Percentiles rank a stretch among this genome's conserved stretches.
Evolutionary conservation across 2,888 invertebrate genomes (phyloP).

Genomic region (Dyspetes luteomarginatus): DNA sequence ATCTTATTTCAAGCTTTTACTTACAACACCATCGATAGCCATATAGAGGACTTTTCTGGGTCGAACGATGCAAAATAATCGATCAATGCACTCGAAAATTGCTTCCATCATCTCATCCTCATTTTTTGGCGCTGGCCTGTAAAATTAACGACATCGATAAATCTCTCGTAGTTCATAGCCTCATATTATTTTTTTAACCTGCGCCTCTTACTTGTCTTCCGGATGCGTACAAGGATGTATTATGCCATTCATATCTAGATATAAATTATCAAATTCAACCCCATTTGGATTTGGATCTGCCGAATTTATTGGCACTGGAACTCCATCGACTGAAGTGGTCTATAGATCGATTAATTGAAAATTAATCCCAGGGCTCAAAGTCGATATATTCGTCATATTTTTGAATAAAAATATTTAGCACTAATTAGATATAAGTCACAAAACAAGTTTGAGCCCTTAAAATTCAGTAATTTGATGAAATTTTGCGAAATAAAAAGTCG

Average conservation of each 20-base stretch:
- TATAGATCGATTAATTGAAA: too few relatives aligned
- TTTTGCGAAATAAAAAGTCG: too few relatives aligned
- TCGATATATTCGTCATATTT: too few relatives aligned
- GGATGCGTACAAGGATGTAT: constrained; percentile 99
- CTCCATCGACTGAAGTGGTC: constrained; percentile 86
- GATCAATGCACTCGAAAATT: constrained; percentile 99
- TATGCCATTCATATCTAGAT: constrained; percentile 99
- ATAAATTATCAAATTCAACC: constrained; percentile 98
- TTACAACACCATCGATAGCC: constrained; percentile 99
- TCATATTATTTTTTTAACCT: not conserved
- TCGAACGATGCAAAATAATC: constrained; percentile 95
- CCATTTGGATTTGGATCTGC: constrained; percentile 97
- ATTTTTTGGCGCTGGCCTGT: constrained; percentile 95
- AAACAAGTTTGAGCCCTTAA: too few relatives aligned
- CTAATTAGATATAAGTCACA: too few relatives aligned
- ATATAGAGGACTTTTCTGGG: constrained; percentile 97
- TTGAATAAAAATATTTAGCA: too few relatives aligned
- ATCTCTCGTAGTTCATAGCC: not conserved
- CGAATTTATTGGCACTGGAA: constrained; percentile 90
- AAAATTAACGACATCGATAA: constrained; percentile 40
- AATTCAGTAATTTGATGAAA: too few relatives aligned
- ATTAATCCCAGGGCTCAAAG: too few relatives aligned
- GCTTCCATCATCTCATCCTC: constrained; percentile 99
- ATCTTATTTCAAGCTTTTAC: constrained; percentile 76
- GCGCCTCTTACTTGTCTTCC: constrained; percentile 90